A percentile compares a stretch with the other conserved stretches of the same genome.
Conservation (phyloP, 2,113 vertebrate genomes). For the Atlantisia rogersi region DNA sequence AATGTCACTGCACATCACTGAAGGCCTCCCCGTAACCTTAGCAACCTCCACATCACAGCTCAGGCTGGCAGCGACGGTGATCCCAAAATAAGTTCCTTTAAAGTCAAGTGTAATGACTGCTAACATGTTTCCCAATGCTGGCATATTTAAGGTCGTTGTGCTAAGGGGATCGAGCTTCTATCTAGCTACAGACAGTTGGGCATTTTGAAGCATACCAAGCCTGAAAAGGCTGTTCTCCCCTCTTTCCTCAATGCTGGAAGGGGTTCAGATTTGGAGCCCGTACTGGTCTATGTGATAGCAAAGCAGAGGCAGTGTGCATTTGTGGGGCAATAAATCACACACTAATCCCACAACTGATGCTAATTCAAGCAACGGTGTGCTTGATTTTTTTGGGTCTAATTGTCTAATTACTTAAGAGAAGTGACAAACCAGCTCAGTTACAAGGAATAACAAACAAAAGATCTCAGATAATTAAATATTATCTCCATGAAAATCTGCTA, state of each 20-base stretch:
- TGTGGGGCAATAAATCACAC: background rate
- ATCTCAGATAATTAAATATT: slow-evolving; percentile 45
- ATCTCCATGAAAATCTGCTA: background rate
- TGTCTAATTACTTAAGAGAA: slow-evolving; percentile 46
- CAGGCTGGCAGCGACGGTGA: background rate
- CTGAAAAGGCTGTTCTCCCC: background rate
- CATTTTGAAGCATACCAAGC: background rate
- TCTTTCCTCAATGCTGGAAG: background rate
- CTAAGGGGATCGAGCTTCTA: background rate
- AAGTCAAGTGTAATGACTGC: background rate
- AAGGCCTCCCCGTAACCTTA: background rate
- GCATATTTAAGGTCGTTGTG: background rate
- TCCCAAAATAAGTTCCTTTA: background rate
- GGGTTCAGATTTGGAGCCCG: background rate
- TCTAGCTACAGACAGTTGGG: background rate
- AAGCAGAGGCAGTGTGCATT: background rate
- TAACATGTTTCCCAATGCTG: background rate
- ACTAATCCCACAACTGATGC: background rate
- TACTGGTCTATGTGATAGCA: background rate
- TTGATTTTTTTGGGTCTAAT: background rate
- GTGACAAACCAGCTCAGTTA: slow-evolving; percentile 25
- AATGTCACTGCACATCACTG: background rate
- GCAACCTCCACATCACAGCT: background rate
- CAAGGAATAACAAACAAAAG: slow-evolving; percentile 11
- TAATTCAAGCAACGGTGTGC: background rate